These are phyloP conservation scores for Diorhabda carinulata DNA, from an alignment of 1,140 invertebrate genomes.

Conservation along the genomic window DNA sequence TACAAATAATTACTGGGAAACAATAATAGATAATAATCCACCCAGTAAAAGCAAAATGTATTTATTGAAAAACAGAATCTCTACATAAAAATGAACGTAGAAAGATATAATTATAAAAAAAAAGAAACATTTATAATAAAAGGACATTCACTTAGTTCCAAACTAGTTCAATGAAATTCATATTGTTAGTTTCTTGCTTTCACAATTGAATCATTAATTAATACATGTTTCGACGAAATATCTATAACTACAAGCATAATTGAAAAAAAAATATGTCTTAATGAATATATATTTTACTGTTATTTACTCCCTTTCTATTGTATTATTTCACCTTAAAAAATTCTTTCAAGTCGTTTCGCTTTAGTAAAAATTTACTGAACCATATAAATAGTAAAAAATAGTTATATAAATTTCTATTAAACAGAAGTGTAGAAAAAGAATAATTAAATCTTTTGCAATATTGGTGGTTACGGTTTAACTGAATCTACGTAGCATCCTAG, in stretches of 20 bases:
- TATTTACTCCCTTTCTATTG: not conserved
- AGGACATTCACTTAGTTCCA: not conserved
- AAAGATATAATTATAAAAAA: not conserved
- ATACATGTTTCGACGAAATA: too few species aligned
- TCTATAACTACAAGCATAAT: not conserved
- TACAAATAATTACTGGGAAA: not conserved
- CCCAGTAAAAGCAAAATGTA: not conserved
- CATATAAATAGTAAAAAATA: not conserved
- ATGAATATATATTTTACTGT: conserved; percentile 6
- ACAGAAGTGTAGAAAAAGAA: not conserved
- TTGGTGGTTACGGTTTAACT: not conserved
- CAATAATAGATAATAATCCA: not conserved
- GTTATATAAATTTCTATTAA: not conserved
- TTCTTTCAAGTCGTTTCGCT: not conserved
- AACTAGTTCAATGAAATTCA: too few species aligned
- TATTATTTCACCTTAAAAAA: not conserved
- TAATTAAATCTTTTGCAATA: conserved; percentile 3
- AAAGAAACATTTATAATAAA: not conserved
- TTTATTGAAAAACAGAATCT: not conserved
- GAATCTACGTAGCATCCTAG: not conserved
- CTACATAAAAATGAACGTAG: not conserved
- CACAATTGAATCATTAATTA: too few species aligned
- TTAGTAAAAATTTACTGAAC: not conserved
- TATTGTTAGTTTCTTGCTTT: too few species aligned
- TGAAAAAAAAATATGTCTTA: not conserved